These are phyloP conservation scores for Rafetus swinhoei DNA, from an alignment of 2,113 vertebrate genomes.

Conservation along the genomic window DNA sequence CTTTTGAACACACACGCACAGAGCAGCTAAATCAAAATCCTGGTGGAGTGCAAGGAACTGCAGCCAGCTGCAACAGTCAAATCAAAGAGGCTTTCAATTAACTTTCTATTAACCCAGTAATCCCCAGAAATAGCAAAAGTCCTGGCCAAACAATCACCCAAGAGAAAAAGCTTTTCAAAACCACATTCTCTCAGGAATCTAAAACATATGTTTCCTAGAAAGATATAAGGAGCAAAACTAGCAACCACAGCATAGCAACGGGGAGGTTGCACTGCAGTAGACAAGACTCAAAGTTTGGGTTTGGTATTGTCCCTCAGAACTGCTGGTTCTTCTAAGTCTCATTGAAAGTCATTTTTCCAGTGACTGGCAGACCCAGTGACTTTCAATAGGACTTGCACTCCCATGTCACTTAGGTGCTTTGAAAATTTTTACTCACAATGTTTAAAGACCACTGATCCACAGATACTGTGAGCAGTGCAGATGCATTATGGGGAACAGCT, in stretches of 20 bases:
- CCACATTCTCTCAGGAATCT: background rate
- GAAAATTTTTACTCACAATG: no score
- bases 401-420: background rate
- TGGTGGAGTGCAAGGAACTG: background rate
- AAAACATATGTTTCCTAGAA: background rate
- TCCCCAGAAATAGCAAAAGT: background rate
- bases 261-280: no score
- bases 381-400: background rate
- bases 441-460: background rate
- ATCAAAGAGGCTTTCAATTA: background rate
- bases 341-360: background rate
- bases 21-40: background rate
- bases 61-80: background rate
- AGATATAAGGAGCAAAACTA: background rate
- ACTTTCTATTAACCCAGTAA: background rate
- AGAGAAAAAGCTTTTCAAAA: background rate
- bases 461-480: no score
- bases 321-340: background rate
- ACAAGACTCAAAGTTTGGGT: no score
- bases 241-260: background rate
- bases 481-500: background rate
- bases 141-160: background rate
- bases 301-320: background rate
- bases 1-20: background rate
- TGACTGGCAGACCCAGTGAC: no score